Percentiles rank a stretch among this genome's conserved stretches.
Conservation (phyloP, 2,797 vertebrate species). For the Tolypeutes matacus region DNA sequence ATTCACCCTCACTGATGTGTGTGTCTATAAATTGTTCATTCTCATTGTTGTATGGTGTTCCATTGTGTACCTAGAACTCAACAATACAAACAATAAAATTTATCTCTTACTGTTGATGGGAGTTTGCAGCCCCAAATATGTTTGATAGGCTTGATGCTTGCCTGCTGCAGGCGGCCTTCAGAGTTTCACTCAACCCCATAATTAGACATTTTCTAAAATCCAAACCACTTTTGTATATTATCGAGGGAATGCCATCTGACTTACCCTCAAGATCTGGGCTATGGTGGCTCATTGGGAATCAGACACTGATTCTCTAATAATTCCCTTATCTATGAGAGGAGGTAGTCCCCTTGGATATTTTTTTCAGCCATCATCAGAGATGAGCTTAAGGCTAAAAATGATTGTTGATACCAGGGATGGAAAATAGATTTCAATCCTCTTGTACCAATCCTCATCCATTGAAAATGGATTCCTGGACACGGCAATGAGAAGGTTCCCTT, state of each 20-base stretch:
- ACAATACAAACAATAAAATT: neutral
- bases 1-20: neutral
- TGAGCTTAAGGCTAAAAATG: neutral
- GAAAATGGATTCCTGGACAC: neutral
- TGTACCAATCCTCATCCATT: neutral
- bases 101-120: neutral
- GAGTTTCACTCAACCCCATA: neutral
- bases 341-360: neutral
- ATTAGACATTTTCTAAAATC: neutral
- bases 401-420: neutral
- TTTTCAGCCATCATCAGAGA: neutral
- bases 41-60: accelerated
- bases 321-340: neutral
- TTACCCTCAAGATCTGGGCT: neutral
- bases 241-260: neutral
- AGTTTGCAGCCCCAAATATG: neutral
- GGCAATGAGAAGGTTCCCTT: neutral
- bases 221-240: neutral
- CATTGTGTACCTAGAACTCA: neutral
- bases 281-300: neutral
- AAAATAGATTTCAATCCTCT: neutral
- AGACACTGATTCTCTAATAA: neutral
- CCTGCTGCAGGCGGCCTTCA: neutral
- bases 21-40: neutral
- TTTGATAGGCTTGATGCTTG: neutral